Conservation (phyloP, 2,113 vertebrate genomes). For the Montifringilla adamsi region DNA sequence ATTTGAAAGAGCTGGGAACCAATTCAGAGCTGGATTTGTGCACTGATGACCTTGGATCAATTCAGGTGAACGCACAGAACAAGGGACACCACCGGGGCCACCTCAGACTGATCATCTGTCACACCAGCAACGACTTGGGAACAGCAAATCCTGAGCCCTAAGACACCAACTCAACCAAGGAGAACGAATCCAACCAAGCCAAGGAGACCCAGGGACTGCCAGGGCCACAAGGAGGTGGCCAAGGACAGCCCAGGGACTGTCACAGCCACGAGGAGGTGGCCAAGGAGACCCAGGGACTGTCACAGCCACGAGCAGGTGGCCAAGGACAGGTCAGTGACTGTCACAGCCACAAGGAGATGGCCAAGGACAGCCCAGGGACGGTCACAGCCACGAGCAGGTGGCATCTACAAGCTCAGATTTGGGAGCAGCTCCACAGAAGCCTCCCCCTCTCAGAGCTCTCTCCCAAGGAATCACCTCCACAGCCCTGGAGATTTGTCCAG, state of each 20-base stretch:
- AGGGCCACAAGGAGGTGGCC: background rate
- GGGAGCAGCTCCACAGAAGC: background rate
- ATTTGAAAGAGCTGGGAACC: background rate
- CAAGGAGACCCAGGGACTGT: background rate
- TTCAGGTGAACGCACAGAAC: background rate
- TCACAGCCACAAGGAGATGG: background rate
- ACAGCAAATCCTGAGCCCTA: background rate
- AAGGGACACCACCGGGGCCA: background rate
- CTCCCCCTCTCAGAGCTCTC: background rate
- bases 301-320: background rate
- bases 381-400: background rate
- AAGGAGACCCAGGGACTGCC: background rate
- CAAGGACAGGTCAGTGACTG: fast-evolving
- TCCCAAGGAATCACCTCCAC: background rate
- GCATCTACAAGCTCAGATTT: background rate
- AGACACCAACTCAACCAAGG: background rate
- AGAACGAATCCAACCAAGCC: background rate
- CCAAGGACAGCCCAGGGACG: background rate
- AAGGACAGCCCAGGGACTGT: background rate
- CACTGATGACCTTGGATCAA: background rate
- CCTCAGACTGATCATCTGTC: background rate
- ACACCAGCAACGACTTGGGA: background rate
- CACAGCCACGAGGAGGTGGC: background rate
- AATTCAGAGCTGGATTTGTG: background rate
- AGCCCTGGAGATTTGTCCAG: background rate